Conservation (phyloP, 2,888 invertebrate species). For the Protodeltote pygarga region DNA sequence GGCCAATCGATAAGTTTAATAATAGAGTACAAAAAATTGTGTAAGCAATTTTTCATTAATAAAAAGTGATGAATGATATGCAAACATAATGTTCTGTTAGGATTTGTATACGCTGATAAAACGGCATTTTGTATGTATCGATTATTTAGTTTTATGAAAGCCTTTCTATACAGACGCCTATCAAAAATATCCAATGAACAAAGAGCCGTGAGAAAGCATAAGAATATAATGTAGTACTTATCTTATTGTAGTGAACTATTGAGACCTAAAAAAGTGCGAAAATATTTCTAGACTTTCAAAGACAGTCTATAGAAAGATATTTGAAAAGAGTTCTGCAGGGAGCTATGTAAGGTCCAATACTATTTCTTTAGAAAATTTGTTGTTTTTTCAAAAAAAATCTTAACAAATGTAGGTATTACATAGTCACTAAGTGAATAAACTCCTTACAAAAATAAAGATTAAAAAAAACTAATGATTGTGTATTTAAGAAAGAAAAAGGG, state of each 20-base stretch:
- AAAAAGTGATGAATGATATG: not conserved
- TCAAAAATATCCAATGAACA: not conserved
- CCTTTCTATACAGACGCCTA: not conserved
- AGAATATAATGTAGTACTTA: not conserved
- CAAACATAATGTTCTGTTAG: not conserved
- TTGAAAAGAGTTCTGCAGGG: not conserved
- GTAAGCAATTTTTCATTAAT: too few relatives aligned
- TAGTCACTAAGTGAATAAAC: too few relatives aligned
- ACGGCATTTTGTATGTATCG: not conserved
- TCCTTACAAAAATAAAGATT: too few relatives aligned
- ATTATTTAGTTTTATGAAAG: not conserved
- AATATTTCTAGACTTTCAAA: not conserved
- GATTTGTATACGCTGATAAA: too few relatives aligned
- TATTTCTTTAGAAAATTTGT: not conserved
- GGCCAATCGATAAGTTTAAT: not conserved
- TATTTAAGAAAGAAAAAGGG: too few relatives aligned
- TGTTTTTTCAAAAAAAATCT: too few relatives aligned
- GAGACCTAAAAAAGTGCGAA: conserved; percentile 10
- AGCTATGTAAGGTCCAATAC: not conserved
- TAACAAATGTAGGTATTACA: too few relatives aligned
- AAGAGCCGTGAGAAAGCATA: conserved; percentile 10
- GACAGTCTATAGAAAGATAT: not conserved
- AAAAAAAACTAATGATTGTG: too few relatives aligned
- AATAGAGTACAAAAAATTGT: not conserved
- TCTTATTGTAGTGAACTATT: conserved; percentile 1